Base-by-base conservation (phyloP, 2,797 vertebrate species). In the Forpus xanthops region DNA sequence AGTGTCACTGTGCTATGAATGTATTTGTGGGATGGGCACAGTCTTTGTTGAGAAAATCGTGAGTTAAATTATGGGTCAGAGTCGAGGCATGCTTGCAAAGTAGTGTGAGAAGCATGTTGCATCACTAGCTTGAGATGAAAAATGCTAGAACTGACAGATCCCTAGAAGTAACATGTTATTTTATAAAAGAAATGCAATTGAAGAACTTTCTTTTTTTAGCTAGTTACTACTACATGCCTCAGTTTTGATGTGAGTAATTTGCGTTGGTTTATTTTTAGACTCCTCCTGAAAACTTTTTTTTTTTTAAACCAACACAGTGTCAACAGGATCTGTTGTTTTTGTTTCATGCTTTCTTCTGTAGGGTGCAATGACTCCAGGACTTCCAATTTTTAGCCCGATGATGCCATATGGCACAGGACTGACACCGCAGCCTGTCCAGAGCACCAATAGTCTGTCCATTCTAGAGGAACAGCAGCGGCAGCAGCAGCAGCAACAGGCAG, bases 321-420 rank as follows among this genome's bases (percentile, higher is more conserved):
- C 33, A 50, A 10, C 14, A 27, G 2, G 28, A 52, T 33, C 30
- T 31, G 21, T 85, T 56, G 16, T 45, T 94, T 77, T 37, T 18
- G 3, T 70, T 72, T 62, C 13, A 1, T 7, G 3, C 71, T 91
- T 71, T 70, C 68, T 89, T 70, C 47, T 80, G 19, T 68, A 99
- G 99, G 98, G 99, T 42, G 99, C 99, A 75, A 99, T 99, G 99
- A 99, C 99, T 31, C 99, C 99, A 52, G 98, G 98, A 60, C 98
- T 99, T 81, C 98, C 98, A 1, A 98, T 99, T 61, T 99, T 99
- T 90, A 99, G 99, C 97, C 99, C 99, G 0, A 99, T 99, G 99
- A 99, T 99, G 99, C 99, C 99, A 0, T 99, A 99, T 25, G 99
- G 99, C 95, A 99, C 99, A 7, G 99, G 99, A 60, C 98, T 99